Evolutionary conservation across 2,797 vertebrate species (phyloP).

Genomic region (Potorous gilbertii): DNA sequence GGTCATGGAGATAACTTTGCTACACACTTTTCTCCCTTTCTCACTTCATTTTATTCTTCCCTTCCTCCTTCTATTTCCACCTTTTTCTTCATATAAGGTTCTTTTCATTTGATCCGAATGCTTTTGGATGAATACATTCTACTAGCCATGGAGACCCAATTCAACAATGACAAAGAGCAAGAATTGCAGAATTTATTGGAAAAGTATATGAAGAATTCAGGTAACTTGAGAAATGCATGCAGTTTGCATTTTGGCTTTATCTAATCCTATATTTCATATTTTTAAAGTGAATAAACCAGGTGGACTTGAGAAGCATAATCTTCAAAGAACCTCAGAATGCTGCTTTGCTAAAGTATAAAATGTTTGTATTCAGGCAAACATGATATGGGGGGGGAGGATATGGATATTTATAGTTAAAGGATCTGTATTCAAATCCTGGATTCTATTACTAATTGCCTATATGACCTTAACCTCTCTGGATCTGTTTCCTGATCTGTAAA

Average conservation of each 20-base stretch:
- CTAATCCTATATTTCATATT: slow-evolving; percentile 28
- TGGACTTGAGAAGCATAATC: neutral
- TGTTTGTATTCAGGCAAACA: neutral
- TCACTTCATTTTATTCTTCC: slow-evolving; percentile 57
- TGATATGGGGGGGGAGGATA: neutral
- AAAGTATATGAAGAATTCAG: slow-evolving; percentile 98
- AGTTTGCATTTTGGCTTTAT: slow-evolving; percentile 22
- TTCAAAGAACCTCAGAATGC: neutral
- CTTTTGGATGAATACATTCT: slow-evolving; percentile 99
- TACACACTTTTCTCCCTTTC: slow-evolving; percentile 61
- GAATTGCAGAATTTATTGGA: slow-evolving; percentile 97
- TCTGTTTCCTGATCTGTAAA: neutral
- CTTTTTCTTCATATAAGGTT: slow-evolving; percentile 87
- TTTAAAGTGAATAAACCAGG: neutral
- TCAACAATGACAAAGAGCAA: slow-evolving; percentile 99
- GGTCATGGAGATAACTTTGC: slow-evolving; percentile 87
- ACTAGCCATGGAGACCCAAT: slow-evolving; percentile 97
- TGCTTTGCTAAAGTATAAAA: neutral
- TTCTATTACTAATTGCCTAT: neutral
- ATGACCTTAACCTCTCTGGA: neutral
- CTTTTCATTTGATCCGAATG: slow-evolving; percentile 99
- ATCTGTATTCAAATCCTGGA: neutral
- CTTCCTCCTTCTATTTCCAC: slow-evolving; percentile 9
- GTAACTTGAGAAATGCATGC: slow-evolving; percentile 82
- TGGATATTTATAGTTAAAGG: neutral